Evolutionary conservation across 2,113 vertebrate species (phyloP).

Genomic region (Dicerorhinus sumatrensis): DNA sequence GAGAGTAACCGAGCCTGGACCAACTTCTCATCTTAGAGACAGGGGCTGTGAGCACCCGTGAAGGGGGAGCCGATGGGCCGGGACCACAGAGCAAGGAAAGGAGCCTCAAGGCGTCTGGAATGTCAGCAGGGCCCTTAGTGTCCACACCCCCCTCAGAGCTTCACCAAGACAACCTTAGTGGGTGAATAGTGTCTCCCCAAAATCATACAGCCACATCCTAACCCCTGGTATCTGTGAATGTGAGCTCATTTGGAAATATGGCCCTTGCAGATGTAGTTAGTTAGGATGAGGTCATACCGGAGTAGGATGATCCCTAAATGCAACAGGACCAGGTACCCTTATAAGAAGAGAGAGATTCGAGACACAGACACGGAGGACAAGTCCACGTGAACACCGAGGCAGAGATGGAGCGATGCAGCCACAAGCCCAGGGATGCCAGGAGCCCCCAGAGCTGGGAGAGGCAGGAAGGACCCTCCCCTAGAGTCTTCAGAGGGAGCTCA

Average conservation of each 20-base stretch:
- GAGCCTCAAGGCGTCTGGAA: fast-evolving
- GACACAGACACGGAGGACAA: background rate
- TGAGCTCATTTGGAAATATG: background rate
- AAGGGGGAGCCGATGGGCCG: background rate
- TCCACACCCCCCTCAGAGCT: background rate
- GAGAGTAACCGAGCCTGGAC: background rate
- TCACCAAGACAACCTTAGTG: background rate
- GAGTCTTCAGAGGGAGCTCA: background rate
- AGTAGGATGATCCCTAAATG: background rate
- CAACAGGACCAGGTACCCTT: background rate
- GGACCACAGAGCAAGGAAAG: background rate
- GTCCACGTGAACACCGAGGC: background rate
- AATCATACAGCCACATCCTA: background rate
- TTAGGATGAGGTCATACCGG: background rate
- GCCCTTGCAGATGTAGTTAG: background rate
- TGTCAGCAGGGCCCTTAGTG: fast-evolving
- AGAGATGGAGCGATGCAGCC: fast-evolving
- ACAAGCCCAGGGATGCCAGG: background rate
- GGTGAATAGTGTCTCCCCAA: background rate
- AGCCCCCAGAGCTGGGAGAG: background rate
- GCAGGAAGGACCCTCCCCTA: background rate
- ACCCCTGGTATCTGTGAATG: background rate
- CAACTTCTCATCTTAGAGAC: background rate
- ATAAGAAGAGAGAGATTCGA: background rate
- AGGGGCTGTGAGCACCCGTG: fast-evolving